Percentiles rank a stretch among this genome's conserved stretches.
These are phyloP conservation scores for Volucella bombylans DNA, from an alignment of 2,888 invertebrate genomes.

Conservation along the genomic window DNA sequence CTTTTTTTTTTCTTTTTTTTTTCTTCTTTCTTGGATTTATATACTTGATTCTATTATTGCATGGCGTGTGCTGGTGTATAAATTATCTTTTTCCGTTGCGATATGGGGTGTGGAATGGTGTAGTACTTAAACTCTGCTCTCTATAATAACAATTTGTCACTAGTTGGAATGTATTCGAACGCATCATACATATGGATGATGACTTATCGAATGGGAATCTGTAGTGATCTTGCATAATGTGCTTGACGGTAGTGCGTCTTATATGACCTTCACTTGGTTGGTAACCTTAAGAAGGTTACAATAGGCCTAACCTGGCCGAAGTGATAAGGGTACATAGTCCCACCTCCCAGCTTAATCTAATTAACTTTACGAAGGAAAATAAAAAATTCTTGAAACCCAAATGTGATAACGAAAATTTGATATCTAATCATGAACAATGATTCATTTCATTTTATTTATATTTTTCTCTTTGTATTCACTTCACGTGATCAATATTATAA, in stretches of 20 bases:
- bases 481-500: too few species aligned
- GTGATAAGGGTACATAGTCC: background rate
- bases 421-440: too few species aligned
- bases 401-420: too few species aligned
- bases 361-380: too few species aligned
- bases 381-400: too few species aligned
- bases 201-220: conserved; percentile 29
- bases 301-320: background rate
- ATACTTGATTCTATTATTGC: background rate
- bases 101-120: conserved; percentile 22
- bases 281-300: conserved; percentile 11
- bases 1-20: background rate
- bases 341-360: too few species aligned
- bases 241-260: conserved; percentile 10
- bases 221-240: conserved; percentile 36
- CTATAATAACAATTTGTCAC: too few species aligned
- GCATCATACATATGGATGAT: conserved; percentile 18
- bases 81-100: conserved; percentile 53
- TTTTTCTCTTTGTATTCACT: too few species aligned
- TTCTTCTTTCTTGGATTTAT: background rate
- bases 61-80: conserved; percentile 47
- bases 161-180: background rate
- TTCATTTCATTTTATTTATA: too few species aligned
- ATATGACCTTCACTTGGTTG: conserved; percentile 35
- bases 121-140: too few species aligned